Percentiles rank a stretch among this genome's conserved stretches.
Conservation (phyloP, 2,888 invertebrate species). For the Caenorhabditis sp. region DNA sequence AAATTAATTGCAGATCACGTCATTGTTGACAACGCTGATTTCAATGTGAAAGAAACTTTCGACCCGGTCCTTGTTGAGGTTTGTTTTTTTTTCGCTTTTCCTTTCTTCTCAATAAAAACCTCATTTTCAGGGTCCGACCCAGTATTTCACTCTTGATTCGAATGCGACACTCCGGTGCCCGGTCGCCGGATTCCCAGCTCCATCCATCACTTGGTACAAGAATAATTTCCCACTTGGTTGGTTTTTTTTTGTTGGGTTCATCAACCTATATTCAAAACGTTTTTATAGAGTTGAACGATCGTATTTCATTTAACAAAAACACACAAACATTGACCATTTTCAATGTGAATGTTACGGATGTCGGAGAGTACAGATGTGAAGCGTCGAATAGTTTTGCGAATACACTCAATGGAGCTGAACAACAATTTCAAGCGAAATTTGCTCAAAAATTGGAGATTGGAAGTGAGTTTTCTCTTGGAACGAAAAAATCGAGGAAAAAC, state of each 20-base stretch:
- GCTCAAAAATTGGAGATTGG: slow-evolving; percentile 37
- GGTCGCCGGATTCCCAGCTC: slow-evolving; percentile 56
- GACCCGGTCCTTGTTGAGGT: slow-evolving; percentile 22
- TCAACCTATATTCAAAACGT: neutral
- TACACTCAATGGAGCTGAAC: slow-evolving; percentile 41
- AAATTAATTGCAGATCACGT: slow-evolving; percentile 48
- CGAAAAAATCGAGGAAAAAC: neutral
- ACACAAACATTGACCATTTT: slow-evolving; percentile 28
- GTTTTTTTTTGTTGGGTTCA: slow-evolving; percentile 7
- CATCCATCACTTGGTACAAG: slow-evolving; percentile 59
- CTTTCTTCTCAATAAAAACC: neutral
- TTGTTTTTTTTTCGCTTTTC: neutral
- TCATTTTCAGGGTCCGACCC: slow-evolving; percentile 7
- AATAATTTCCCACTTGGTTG: slow-evolving; percentile 50
- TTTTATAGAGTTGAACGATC: slow-evolving; percentile 26
- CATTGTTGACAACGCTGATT: slow-evolving; percentile 54
- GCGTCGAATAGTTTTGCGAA: slow-evolving; percentile 56
- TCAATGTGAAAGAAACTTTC: slow-evolving; percentile 40
- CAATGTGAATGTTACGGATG: slow-evolving; percentile 42
- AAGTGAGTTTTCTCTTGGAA: slow-evolving; percentile 18
- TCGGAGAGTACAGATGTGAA: slow-evolving; percentile 50
- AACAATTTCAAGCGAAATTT: slow-evolving; percentile 38
- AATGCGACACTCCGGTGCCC: slow-evolving; percentile 54
- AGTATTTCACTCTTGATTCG: slow-evolving; percentile 22
- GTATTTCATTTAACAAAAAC: slow-evolving; percentile 4